Conservation (phyloP, 2,797 vertebrate species). For the Pangasius sanitwongsei region DNA sequence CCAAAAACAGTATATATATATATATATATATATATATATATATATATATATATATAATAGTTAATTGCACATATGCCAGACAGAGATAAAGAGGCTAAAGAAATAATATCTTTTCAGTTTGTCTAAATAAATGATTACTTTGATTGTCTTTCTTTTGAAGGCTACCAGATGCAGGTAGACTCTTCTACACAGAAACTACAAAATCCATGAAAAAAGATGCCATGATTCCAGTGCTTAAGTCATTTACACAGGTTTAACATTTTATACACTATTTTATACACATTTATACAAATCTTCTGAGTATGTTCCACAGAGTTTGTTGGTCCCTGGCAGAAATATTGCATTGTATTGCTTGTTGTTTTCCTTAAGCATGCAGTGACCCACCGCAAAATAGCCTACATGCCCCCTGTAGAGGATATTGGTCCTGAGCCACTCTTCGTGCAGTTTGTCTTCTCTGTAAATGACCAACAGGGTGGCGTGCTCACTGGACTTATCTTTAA, state of each 20-base stretch:
- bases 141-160: slow-evolving; percentile 60
- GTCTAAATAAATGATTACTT: neutral
- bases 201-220: slow-evolving; percentile 72
- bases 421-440: slow-evolving; percentile 72
- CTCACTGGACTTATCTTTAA: slow-evolving; percentile 75
- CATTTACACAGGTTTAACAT: slow-evolving; percentile 79
- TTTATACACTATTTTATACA: neutral
- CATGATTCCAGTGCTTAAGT: slow-evolving; percentile 72
- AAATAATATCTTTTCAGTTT: neutral
- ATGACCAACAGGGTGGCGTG: slow-evolving; percentile 73
- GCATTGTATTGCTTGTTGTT: neutral
- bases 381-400: slow-evolving; percentile 82
- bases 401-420: slow-evolving; percentile 80
- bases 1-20: neutral
- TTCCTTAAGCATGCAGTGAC: slow-evolving; percentile 75
- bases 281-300: neutral
- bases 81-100: neutral
- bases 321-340: neutral
- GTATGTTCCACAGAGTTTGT: neutral
- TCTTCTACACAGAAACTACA: slow-evolving; percentile 77
- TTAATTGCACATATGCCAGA: neutral
- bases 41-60: neutral
- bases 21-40: neutral
- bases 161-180: slow-evolving; percentile 73
- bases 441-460: slow-evolving; percentile 81